These are phyloP conservation scores for Colius striatus DNA, from an alignment of 2,113 vertebrate genomes.

Conservation along the genomic window DNA sequence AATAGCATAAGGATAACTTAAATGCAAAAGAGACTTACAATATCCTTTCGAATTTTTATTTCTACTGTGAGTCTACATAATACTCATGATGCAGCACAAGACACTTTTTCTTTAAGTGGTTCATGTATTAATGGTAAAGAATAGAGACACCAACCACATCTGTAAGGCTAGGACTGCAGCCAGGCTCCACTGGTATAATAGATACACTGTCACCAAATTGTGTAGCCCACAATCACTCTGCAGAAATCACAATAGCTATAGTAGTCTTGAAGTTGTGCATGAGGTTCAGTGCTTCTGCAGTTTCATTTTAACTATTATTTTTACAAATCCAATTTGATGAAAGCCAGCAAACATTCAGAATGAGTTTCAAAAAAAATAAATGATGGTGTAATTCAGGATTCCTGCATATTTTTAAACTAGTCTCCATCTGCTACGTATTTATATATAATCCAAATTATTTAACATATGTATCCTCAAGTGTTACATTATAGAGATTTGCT, in stretches of 20 bases:
- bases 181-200: conserved; percentile 52
- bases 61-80: not conserved
- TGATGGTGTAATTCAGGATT: not conserved
- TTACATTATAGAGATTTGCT: not conserved
- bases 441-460: not conserved
- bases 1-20: not conserved
- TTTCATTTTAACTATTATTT: not conserved
- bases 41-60: not conserved
- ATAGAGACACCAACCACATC: conserved; percentile 5
- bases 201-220: conserved; percentile 8
- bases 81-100: not conserved
- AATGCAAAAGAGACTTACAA: not conserved
- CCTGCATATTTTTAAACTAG: not conserved
- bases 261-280: not conserved
- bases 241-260: not conserved
- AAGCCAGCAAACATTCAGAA: not conserved
- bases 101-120: conserved; percentile 15
- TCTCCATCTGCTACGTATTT: not conserved
- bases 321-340: not conserved
- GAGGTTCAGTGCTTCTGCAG: not conserved
- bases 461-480: not conserved
- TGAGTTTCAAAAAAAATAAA: not conserved
- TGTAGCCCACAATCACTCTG: not conserved
- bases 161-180: conserved; percentile 15
- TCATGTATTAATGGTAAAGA: not conserved